Evolutionary conservation across 2,113 vertebrate species (phyloP), one percentile per base, ranked within the genome.

Genomic region (Lichenostomus cassidix): DNA sequence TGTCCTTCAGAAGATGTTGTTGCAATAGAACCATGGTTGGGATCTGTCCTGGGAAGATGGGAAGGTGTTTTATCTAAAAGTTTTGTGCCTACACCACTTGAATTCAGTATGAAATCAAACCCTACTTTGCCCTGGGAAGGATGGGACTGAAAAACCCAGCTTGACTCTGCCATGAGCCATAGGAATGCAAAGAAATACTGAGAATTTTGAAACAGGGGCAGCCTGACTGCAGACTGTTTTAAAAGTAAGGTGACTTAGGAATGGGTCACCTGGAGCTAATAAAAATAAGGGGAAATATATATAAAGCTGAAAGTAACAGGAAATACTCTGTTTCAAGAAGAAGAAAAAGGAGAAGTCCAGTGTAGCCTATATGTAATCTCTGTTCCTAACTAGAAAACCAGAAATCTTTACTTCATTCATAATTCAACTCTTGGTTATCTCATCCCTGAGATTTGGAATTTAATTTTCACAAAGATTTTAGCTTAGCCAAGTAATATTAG

Each of bases 401-500:
- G 63, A 73, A 31, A 9, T 12, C 74, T 83, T 82, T 28, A 5
- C 46, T 46, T 91, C 25, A 79, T 82, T 87, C 59, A 53, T 92
- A 76, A 87, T 89, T 96, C 81, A 94, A 2, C 21, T 59, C 78
- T 85, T 69, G 58, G 18, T 68, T 91, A 85, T 56, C 58, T 94
- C 75, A 82, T 68, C 24, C 31, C 24, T 10, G 10, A 46, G 75
- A 80, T 81, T 91, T 78, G 46, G 59, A 90, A 47, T 80, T 74
- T 75, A 80, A 92, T 92, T 92, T 94, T 77, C 35, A 53, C 22
- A 27, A 44, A 88, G 49, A 83, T 75, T 87, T 92, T 73, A 85
- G 71, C 52, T 94, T 81, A 55, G 52, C 46, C 49, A 88, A 65
- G 29, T 56, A 90, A 52, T 80, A 88, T 68, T 56, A 83, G 46